phyloP scores from a whole-genome alignment of 53 echinoderm and acorn worm species.

The Apostichopus leukothele region DNA sequence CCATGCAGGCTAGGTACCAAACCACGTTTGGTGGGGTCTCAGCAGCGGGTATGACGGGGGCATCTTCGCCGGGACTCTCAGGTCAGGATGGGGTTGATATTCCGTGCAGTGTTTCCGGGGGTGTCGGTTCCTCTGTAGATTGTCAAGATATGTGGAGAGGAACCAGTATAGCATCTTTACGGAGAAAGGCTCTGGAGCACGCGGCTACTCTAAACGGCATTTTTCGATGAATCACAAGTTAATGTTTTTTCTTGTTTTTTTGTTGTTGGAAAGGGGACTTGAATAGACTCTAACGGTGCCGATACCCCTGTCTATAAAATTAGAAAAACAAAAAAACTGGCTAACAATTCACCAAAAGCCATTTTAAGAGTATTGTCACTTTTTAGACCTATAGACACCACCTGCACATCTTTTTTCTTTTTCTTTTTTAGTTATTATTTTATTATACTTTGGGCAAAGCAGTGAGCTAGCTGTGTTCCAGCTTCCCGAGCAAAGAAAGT shows the following conservation, averaged over 20 bases:
- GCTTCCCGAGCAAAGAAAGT: no score
- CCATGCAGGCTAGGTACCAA: constrained; percentile 98
- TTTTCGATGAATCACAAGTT: constrained; percentile 72
- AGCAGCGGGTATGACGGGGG: constrained; percentile 69
- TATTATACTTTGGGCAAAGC: no score
- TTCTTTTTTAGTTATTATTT: no score
- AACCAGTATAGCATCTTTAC: constrained; percentile 97
- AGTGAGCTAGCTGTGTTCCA: no score
- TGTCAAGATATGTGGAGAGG: constrained; percentile 92
- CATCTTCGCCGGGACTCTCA: constrained; percentile 83
- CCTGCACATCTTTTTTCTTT: no score
- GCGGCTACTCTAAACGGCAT: constrained; percentile 93
- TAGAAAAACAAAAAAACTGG: no score
- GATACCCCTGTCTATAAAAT: no score
- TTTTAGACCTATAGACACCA: no score
- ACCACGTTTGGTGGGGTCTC: constrained; percentile 83
- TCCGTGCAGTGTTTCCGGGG: constrained; percentile 73
- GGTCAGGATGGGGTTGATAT: constrained; percentile 70
- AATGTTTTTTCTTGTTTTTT: background rate
- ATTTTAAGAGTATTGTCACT: no score
- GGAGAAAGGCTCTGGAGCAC: constrained; percentile 94
- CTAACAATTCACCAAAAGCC: no score
- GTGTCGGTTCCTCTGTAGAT: constrained; percentile 51
- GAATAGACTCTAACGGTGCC: no score
- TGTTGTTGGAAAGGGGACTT: no score